phyloP scores from a whole-genome alignment of 2,113 vertebrate species.

The Calyptommatus sinebrachiatus region DNA sequence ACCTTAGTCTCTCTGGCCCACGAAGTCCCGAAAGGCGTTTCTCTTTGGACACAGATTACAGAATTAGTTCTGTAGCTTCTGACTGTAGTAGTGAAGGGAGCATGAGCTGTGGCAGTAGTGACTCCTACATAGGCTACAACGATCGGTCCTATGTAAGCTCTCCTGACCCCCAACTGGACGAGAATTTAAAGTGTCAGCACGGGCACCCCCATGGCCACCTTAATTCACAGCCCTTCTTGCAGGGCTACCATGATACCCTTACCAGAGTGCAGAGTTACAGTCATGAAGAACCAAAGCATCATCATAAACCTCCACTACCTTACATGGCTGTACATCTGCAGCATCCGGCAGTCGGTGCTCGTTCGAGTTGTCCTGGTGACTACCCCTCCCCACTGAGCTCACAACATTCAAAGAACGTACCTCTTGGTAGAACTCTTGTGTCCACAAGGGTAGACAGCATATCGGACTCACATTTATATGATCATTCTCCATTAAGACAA shows the following conservation, averaged over 20 bases:
- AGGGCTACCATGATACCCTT: slow-evolving; percentile 80
- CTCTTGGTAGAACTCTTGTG: slow-evolving; percentile 80
- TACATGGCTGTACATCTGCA: slow-evolving; percentile 84
- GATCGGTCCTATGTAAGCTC: slow-evolving; percentile 85
- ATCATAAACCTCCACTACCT: slow-evolving; percentile 80
- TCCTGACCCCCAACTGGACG: slow-evolving; percentile 81
- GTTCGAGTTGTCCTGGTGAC: slow-evolving; percentile 88
- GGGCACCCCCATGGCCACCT: slow-evolving; percentile 75
- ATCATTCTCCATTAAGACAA: slow-evolving; percentile 76
- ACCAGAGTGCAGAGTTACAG: slow-evolving; percentile 79
- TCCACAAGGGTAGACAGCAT: slow-evolving; percentile 84
- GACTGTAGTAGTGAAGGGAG: slow-evolving; percentile 96
- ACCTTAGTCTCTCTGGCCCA: slow-evolving; percentile 79
- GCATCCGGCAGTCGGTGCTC: slow-evolving; percentile 75
- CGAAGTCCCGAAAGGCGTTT: slow-evolving; percentile 87
- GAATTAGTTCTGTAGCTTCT: slow-evolving; percentile 84
- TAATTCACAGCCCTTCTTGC: slow-evolving; percentile 70
- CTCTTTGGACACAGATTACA: slow-evolving; percentile 82
- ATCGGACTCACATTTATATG: slow-evolving; percentile 89
- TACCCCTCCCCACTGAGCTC: slow-evolving; percentile 76
- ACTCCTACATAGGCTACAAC: slow-evolving; percentile 82
- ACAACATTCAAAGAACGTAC: slow-evolving; percentile 72
- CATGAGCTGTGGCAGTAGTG: slow-evolving; percentile 87
- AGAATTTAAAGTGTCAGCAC: slow-evolving; percentile 80
- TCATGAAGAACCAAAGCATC: slow-evolving; percentile 83